Percentiles rank a stretch among this genome's conserved stretches.
These are phyloP conservation scores for Alethe castanea DNA, from an alignment of 2,113 vertebrate species.

Conservation along the genomic window DNA sequence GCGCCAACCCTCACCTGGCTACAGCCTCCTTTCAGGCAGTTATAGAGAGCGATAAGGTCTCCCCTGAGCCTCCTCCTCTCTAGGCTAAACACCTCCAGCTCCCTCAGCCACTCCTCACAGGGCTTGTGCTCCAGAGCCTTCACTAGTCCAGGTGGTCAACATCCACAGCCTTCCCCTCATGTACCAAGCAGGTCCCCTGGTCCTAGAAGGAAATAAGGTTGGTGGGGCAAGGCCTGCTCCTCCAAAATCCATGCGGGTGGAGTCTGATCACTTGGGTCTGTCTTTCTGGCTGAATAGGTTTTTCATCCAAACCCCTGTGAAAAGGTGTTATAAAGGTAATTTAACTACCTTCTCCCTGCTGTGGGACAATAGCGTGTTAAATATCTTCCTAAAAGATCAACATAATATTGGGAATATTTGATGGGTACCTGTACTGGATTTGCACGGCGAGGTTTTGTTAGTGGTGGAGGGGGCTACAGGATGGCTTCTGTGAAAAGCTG, in stretches of 20 bases:
- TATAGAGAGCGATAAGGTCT: background rate
- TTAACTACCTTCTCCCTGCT: background rate
- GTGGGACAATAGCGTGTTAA: background rate
- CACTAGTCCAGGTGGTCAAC: background rate
- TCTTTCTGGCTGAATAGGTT: background rate
- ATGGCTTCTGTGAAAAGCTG: background rate
- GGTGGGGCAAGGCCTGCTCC: background rate
- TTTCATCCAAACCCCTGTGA: background rate
- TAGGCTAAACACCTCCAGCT: background rate
- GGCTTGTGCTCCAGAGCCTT: background rate
- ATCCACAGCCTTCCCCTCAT: background rate
- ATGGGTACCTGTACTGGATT: background rate
- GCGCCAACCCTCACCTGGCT: background rate
- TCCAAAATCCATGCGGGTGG: background rate
- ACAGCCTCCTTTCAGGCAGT: fast-evolving
- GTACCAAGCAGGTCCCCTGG: background rate
- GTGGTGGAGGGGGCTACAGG: background rate
- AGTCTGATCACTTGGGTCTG: background rate
- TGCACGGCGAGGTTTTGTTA: background rate
- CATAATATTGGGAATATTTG: background rate
- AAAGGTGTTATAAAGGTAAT: background rate
- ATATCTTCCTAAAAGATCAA: background rate
- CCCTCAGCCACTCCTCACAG: background rate
- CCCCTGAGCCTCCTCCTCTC: too few relatives aligned
- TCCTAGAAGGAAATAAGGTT: background rate